phyloP scores from a whole-genome alignment of 2,888 invertebrate genomes.

The Sminthurinus aureus region DNA sequence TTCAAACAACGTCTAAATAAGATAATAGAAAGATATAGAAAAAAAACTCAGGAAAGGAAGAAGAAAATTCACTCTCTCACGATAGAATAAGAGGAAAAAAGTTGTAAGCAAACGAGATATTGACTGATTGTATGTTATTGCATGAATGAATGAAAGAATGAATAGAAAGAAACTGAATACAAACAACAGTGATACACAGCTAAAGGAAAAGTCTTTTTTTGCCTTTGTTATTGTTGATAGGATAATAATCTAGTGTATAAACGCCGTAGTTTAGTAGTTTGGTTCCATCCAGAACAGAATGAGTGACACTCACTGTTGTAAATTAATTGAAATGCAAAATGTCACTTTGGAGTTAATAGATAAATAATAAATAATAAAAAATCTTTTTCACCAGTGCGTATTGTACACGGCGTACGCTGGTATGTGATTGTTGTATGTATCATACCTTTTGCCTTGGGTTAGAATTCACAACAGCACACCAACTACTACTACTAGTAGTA shows the following conservation, averaged over 20 bases:
- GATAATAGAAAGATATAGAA: not conserved
- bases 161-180: not conserved
- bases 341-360: not conserved
- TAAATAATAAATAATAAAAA: not conserved
- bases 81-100: too few species aligned
- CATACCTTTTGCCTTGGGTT: not conserved
- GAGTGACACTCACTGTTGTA: not conserved
- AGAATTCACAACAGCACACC: not conserved
- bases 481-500: not conserved
- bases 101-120: too few species aligned
- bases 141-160: not conserved
- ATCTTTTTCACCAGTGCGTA: not conserved
- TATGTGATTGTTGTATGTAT: not conserved
- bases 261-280: not conserved
- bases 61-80: too few species aligned
- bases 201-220: not conserved
- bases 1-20: too few species aligned
- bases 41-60: not conserved
- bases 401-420: not conserved
- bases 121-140: too few species aligned
- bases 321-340: not conserved
- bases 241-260: not conserved
- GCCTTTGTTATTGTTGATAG: not conserved
- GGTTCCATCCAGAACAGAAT: not conserved
- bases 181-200: not conserved